Percentiles rank a stretch among this genome's conserved stretches.
Conservation (phyloP, 1,140 invertebrate species). For the Lepidurus couesii region DNA sequence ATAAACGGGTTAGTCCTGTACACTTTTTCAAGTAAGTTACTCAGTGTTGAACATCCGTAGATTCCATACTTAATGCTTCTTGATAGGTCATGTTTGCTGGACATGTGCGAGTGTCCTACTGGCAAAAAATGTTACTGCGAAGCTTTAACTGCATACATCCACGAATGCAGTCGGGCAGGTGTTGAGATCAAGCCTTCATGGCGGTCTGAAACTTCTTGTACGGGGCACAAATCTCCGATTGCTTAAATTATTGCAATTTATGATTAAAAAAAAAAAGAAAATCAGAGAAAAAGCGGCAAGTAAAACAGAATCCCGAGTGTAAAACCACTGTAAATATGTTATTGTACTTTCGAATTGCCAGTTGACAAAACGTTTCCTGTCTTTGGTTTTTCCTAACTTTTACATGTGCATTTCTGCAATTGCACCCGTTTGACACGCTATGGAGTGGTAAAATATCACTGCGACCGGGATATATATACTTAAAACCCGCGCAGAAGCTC, state of each 20-base stretch:
- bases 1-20: constrained; percentile 63
- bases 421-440: neutral
- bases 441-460: neutral
- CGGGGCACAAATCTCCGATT: constrained; percentile 34
- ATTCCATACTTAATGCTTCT: neutral
- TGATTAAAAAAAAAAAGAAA: neutral
- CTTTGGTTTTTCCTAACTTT: neutral
- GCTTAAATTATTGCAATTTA: constrained; percentile 2
- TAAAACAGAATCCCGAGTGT: neutral
- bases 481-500: neutral
- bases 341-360: constrained; percentile 5
- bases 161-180: constrained; percentile 72
- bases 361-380: constrained; percentile 9
- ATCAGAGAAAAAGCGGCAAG: neutral
- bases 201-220: constrained; percentile 59
- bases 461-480: neutral
- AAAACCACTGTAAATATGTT: neutral
- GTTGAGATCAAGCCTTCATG: constrained; percentile 46
- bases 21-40: constrained; percentile 64
- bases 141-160: constrained; percentile 77
- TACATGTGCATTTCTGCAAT: neutral
- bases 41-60: neutral
- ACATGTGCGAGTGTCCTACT: constrained; percentile 84
- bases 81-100: constrained; percentile 68
- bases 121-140: constrained; percentile 76